Base-by-base conservation (phyloP, 2,113 vertebrate species). In the Nesoenas mayeri region DNA sequence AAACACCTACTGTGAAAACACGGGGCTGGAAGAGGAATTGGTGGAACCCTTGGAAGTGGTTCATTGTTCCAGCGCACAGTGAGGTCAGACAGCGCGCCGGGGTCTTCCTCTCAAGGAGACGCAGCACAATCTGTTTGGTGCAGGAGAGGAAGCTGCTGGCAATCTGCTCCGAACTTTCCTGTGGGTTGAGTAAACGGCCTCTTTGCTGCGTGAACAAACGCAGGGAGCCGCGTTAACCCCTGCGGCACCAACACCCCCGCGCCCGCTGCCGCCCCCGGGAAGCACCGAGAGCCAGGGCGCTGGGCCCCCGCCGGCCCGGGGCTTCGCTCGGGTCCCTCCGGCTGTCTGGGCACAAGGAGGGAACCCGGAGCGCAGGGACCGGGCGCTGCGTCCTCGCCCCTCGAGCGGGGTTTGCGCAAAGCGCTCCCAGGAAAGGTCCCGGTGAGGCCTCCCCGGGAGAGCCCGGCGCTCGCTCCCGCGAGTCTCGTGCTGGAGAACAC, bases 271-370 rank as follows among this genome's bases (percentile, higher is more conserved):
- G 17, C 44, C 44, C 48, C 48, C 11, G 48, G 21, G 48, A 50
- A 17, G 57, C 22, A 32, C 29, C 9, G 5, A 20, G 57, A 19
- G 32, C 25, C 9, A 5, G 73, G 57, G 57, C 4, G 10, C 9
- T 60, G 36, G 11, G 13, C 42, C 32, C 51, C 32, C 9, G 69
- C 58, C 5, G 6, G 42, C 86, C 6, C 6, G 2, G 69, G 0
- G 16, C 20, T 1, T 21, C 50, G 48, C 60, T 51, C 3, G 0
- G 0, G 25, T 2, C 60, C 3, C 32, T 32, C 15, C 36, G 1
- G 4, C 22, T 36, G 77, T 56, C 70, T 0, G 0, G 0, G 28
- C 11, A 4, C 0, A 15, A 32, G 32, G 3, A 12, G 6, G 17
- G 8, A 12, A 53, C 26, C 1, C 0, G 5, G 70, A 72, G 92